Conservation (phyloP, 2,113 vertebrate genomes). For the Dipodomys spectabilis region DNA sequence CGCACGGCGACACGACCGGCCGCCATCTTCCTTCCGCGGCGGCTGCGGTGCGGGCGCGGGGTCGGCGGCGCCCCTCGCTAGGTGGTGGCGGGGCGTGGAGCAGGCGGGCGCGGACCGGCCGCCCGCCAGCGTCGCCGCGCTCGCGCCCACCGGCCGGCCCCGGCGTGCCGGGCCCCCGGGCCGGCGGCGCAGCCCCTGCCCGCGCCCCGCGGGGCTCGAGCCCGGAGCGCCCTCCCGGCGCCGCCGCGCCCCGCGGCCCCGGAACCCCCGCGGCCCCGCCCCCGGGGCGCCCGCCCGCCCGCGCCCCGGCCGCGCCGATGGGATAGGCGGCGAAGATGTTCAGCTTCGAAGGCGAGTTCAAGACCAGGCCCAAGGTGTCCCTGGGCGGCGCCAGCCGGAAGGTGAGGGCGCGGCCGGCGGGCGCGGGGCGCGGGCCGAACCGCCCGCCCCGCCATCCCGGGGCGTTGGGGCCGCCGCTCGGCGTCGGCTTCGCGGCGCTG, state of each 20-base stretch:
- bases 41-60: slow-evolving; percentile 62
- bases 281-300: neutral
- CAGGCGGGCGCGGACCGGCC: slow-evolving; percentile 57
- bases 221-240: neutral
- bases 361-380: slow-evolving; percentile 98
- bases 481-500: too few relatives aligned
- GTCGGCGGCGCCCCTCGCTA: slow-evolving; percentile 31
- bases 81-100: slow-evolving; percentile 63
- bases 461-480: too few relatives aligned
- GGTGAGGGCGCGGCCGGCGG: slow-evolving; percentile 83
- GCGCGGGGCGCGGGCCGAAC: neutral
- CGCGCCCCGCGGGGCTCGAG: neutral
- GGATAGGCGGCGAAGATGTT: slow-evolving; percentile 95
- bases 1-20: slow-evolving; percentile 72
- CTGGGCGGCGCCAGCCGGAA: slow-evolving; percentile 98
- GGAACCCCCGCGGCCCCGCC: neutral
- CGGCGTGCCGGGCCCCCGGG: neutral
- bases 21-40: slow-evolving; percentile 82
- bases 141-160: slow-evolving; percentile 35
- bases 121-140: slow-evolving; percentile 44
- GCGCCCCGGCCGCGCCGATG: slow-evolving; percentile 86
- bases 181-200: neutral
- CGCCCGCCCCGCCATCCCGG: too few relatives aligned
- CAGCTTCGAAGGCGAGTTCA: slow-evolving; percentile 99
- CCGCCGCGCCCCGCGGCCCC: neutral